Evolutionary conservation across 2,888 invertebrate genomes (phyloP).

Genomic region (Agrochola macilenta): DNA sequence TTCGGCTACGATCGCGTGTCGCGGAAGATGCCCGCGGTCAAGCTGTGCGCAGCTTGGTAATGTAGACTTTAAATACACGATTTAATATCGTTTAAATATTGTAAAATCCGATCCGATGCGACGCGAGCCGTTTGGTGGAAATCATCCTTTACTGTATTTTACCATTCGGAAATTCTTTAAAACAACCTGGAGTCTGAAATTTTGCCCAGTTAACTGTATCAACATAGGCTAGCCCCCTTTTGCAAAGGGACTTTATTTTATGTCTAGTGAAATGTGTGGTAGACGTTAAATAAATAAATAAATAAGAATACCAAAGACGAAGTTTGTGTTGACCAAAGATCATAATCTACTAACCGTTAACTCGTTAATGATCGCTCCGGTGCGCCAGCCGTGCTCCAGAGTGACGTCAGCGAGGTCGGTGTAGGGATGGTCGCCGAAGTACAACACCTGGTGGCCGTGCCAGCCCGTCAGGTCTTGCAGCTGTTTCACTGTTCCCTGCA

Average conservation of each 20-base stretch:
- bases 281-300: background rate
- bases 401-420: slow-evolving; percentile 99
- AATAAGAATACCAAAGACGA: background rate
- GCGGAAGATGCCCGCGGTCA: too few relatives aligned
- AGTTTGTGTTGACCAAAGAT: background rate
- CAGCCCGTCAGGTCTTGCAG: slow-evolving; percentile 98
- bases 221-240: background rate
- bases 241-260: background rate
- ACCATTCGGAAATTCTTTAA: background rate
- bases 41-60: too few relatives aligned
- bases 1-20: too few relatives aligned
- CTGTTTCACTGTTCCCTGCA: slow-evolving; percentile 97
- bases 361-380: slow-evolving; percentile 99
- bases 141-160: background rate
- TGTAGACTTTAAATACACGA: too few relatives aligned
- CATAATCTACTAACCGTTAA: slow-evolving; percentile 92
- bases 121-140: too few relatives aligned
- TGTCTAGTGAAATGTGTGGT: background rate
- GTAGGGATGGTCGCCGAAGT: slow-evolving; percentile 99
- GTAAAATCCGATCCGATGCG: too few relatives aligned
- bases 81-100: too few relatives aligned
- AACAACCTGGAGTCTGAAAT: background rate
- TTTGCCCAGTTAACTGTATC: background rate
- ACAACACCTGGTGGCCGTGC: slow-evolving; percentile 97
- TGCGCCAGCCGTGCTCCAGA: slow-evolving; percentile 98